Evolutionary conservation across 2,797 vertebrate species (phyloP).

Genomic region (Anniella stebbinsi): DNA sequence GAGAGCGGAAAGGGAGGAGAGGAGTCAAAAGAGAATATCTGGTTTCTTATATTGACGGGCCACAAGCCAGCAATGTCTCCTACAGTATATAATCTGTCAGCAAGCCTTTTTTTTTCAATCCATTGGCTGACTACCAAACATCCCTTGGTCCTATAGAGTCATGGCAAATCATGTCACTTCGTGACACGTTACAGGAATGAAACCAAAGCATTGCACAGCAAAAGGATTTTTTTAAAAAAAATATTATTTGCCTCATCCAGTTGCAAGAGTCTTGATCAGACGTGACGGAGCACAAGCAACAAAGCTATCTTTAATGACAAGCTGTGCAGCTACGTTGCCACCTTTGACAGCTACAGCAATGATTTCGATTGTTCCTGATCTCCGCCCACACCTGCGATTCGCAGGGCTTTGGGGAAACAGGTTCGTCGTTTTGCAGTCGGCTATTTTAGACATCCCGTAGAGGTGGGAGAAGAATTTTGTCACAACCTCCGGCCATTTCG

Average conservation of each 20-base stretch:
- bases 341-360: constrained; percentile 32
- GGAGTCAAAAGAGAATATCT: neutral
- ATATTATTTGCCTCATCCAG: neutral
- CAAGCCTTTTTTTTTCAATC: constrained; percentile 12
- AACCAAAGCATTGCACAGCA: neutral
- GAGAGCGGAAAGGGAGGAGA: neutral
- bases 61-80: constrained; percentile 14
- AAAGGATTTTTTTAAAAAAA: neutral
- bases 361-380: neutral
- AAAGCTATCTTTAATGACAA: constrained; percentile 32
- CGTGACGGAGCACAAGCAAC: constrained; percentile 42
- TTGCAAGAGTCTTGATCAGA: constrained; percentile 12
- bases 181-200: constrained; percentile 26
- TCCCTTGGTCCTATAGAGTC: constrained; percentile 25
- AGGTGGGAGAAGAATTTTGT: too few relatives aligned
- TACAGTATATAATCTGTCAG: constrained; percentile 13
- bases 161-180: constrained; percentile 46
- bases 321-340: constrained; percentile 48
- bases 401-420: neutral
- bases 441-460: neutral
- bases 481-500: neutral
- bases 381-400: too few relatives aligned
- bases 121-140: neutral
- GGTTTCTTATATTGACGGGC: neutral
- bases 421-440: neutral